Percentiles rank a stretch among this genome's conserved stretches.
These are phyloP conservation scores for Megalurothrips usitatus DNA, from an alignment of 2,888 invertebrate genomes.

Conservation along the genomic window DNA sequence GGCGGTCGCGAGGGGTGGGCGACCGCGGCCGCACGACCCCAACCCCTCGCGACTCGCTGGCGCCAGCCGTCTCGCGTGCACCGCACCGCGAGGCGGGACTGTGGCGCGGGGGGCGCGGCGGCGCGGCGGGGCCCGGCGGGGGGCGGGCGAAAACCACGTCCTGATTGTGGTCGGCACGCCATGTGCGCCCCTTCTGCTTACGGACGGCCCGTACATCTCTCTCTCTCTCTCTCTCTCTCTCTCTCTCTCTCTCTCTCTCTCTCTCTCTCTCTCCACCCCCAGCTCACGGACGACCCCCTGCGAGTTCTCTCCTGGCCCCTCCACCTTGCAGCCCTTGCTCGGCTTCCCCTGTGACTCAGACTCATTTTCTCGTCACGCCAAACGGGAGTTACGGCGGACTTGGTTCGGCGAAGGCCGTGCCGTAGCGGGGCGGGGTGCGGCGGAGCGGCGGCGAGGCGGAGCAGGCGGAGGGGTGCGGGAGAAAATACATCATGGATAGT, in stretches of 20 bases:
- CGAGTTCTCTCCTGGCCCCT: not conserved
- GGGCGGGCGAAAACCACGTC: not conserved
- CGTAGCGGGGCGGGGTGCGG: not conserved
- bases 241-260: too few relatives aligned
- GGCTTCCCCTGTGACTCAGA: not conserved
- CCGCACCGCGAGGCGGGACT: not conserved
- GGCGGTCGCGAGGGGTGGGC: not conserved
- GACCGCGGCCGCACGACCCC: not conserved
- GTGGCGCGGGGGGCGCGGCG: not conserved
- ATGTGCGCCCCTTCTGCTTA: too few relatives aligned
- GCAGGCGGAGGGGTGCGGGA: not conserved
- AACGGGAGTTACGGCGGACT: not conserved
- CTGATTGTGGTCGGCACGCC: too few relatives aligned
- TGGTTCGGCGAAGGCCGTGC: not conserved
- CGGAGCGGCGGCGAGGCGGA: not conserved
- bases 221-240: too few relatives aligned
- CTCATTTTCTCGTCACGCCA: constrained; percentile 6
- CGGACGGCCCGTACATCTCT: too few relatives aligned
- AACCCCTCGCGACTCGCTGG: constrained; percentile 4
- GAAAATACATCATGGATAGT: too few relatives aligned
- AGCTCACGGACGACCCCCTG: not conserved
- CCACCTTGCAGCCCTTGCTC: not conserved
- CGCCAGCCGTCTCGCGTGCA: constrained; percentile 7
- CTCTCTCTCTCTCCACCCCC: too few relatives aligned
- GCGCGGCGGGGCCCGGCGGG: not conserved